Evolutionary conservation across 2,113 vertebrate species (phyloP).

Genomic region (Gavia stellata): DNA sequence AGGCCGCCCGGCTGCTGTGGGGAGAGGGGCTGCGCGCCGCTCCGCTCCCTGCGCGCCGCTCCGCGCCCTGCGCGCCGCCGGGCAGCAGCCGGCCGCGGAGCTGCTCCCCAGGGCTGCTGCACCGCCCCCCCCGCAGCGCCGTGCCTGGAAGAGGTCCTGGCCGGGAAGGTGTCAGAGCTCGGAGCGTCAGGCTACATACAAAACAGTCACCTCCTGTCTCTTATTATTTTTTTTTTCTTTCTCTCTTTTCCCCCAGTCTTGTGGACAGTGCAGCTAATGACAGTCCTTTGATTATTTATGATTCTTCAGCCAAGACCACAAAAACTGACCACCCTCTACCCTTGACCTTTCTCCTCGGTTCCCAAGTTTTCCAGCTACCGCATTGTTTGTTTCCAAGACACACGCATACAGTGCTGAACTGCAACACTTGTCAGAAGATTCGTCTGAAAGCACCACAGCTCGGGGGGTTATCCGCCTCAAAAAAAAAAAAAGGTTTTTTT

Average conservation of each 20-base stretch:
- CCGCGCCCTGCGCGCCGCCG: not conserved
- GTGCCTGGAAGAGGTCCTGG: not conserved
- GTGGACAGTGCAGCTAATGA: not conserved
- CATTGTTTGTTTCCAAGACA: not conserved
- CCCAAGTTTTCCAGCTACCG: not conserved
- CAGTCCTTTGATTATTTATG: not conserved
- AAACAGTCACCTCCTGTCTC: not conserved
- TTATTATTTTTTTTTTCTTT: no score
- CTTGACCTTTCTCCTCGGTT: not conserved
- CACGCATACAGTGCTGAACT: not conserved
- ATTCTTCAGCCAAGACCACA: not conserved
- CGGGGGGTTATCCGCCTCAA: rapidly evolving
- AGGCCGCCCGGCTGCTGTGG: not conserved
- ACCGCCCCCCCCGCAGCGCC: not conserved
- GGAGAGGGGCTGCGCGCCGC: not conserved
- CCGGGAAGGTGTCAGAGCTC: not conserved
- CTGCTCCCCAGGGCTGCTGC: not conserved
- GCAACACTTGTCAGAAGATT: not conserved
- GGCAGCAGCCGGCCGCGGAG: not conserved
- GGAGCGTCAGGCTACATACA: not conserved
- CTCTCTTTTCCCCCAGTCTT: not conserved
- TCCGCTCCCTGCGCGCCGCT: not conserved
- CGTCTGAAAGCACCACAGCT: not conserved
- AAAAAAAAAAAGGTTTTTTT: not conserved
- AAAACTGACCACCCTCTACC: not conserved